Conservation (phyloP, 1,140 invertebrate species). For the Caenorhabditis tropicalis region DNA sequence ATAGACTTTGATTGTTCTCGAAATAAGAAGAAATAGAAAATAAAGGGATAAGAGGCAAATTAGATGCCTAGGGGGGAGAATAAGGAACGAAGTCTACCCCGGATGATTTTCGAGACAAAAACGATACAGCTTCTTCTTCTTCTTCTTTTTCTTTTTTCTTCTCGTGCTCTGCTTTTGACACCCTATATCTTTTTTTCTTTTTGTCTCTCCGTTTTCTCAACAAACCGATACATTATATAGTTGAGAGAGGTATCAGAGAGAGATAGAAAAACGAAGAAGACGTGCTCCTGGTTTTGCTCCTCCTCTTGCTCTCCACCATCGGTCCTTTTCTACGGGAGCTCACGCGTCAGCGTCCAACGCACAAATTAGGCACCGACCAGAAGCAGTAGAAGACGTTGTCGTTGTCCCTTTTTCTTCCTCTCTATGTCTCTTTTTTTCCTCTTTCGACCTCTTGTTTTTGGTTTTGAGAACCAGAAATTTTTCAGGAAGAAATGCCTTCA, state of each 20-base stretch:
- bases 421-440: not conserved
- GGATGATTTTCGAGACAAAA: slow-evolving; percentile 44
- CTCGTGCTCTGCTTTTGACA: not conserved
- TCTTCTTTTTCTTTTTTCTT: not conserved
- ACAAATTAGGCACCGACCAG: slow-evolving; percentile 40
- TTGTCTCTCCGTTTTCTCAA: not conserved
- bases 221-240: not conserved
- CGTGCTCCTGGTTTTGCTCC: slow-evolving; percentile 14
- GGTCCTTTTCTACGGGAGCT: slow-evolving; percentile 4
- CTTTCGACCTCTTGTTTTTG: slow-evolving; percentile 9
- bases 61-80: not conserved
- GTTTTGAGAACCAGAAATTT: not conserved
- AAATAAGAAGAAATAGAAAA: not conserved
- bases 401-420: not conserved
- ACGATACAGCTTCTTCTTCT: slow-evolving; percentile 37
- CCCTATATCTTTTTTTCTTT: not conserved
- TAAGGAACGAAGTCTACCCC: not conserved
- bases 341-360: slow-evolving; percentile 23
- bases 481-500: not conserved
- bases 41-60: slow-evolving; percentile 36
- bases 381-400: slow-evolving; percentile 24
- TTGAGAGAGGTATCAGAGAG: not conserved
- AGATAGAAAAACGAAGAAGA: not conserved
- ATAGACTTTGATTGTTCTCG: not conserved
- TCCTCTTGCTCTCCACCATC: slow-evolving; percentile 2